Conservation (phyloP, 1,140 invertebrate species). For the Cephus cinctus region DNA sequence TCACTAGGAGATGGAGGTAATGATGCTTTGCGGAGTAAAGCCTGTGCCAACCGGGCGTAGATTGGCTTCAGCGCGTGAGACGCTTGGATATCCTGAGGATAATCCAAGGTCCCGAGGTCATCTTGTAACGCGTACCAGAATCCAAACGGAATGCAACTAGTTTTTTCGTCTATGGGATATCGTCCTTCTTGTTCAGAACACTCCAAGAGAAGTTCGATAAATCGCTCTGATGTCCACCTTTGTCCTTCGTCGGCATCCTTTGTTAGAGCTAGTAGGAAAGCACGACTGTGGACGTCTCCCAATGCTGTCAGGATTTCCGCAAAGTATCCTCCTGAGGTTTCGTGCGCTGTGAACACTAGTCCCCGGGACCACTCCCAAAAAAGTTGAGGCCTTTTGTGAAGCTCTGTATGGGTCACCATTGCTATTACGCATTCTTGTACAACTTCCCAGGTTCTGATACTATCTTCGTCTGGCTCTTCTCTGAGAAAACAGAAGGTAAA, state of each 20-base stretch:
- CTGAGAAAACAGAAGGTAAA: constrained; percentile 22
- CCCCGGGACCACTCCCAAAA: constrained; percentile 45
- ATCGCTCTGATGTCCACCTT: constrained; percentile 45
- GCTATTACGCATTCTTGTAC: constrained; percentile 43
- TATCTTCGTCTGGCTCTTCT: constrained; percentile 27
- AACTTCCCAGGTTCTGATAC: constrained; percentile 35
- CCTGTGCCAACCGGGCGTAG: constrained; percentile 65
- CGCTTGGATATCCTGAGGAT: constrained; percentile 53
- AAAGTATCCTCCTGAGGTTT: constrained; percentile 36
- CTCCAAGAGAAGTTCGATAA: constrained; percentile 66
- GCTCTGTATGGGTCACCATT: constrained; percentile 33
- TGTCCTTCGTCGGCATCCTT: constrained; percentile 45
- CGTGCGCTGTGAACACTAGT: constrained; percentile 34
- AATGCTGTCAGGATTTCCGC: constrained; percentile 45
- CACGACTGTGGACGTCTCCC: constrained; percentile 43
- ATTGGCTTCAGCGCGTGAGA: constrained; percentile 62
- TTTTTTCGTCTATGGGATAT: constrained; percentile 77
- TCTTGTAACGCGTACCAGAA: constrained; percentile 92
- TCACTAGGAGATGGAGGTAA: constrained; percentile 47
- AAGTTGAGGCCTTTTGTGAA: constrained; percentile 31
- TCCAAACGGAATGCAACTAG: constrained; percentile 78
- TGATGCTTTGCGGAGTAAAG: constrained; percentile 67
- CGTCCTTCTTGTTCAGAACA: constrained; percentile 78
- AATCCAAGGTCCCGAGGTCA: constrained; percentile 59
- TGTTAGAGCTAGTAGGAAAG: constrained; percentile 38